Evolutionary conservation across 2,888 invertebrate species (phyloP), one percentile per base, ranked within the genome.

Genomic region (Orthosia gothica): DNA sequence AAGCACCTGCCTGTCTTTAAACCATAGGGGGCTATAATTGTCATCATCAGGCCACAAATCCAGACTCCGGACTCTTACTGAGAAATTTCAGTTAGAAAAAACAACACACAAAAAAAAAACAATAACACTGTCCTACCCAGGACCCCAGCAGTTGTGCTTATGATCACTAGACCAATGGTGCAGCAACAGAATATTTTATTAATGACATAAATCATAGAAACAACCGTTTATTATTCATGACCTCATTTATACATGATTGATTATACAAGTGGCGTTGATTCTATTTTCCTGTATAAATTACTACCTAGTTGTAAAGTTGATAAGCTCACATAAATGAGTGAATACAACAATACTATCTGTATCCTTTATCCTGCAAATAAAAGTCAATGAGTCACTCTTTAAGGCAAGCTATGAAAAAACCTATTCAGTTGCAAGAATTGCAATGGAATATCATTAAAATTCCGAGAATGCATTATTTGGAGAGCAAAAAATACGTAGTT

Each of bases 231-330:
- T 54, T 74, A 74, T 40, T 76, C 16, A 76, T 76, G 47, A 47
- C 52, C n/a, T 52, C 16, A 61, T 65, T n/a, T 16, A 50, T 7
- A 54, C 11, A 63, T 23, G 16, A 61, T 1, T 45, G 40, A n/a
- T 26, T 13, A 20, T 16, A 45, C 5, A 69, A 45, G 20, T 54
- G 13, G 52, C 55, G 23, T 52, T 59, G 23, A 49, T 52, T 70
- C 16, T 54, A 63, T 15, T 70, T 70, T 70, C 70, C 70, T 76
- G 70, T 58, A 47, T 52, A 20, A 23, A n/a, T 54, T 61, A 54
- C 12, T 55, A 20, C 13, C 54, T 52, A 32, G 47, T 52, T 20
- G 54, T 26, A 64, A 49, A 59, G 16, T 69, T 45, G 26, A 20
- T 59, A 49, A 64, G 40, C 49, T 32, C 18, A 62, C 13, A 5